Evolutionary conservation across 2,888 invertebrate genomes (phyloP), one percentile per base, ranked within the genome.

Genomic region (Ethmia dodecea): DNA sequence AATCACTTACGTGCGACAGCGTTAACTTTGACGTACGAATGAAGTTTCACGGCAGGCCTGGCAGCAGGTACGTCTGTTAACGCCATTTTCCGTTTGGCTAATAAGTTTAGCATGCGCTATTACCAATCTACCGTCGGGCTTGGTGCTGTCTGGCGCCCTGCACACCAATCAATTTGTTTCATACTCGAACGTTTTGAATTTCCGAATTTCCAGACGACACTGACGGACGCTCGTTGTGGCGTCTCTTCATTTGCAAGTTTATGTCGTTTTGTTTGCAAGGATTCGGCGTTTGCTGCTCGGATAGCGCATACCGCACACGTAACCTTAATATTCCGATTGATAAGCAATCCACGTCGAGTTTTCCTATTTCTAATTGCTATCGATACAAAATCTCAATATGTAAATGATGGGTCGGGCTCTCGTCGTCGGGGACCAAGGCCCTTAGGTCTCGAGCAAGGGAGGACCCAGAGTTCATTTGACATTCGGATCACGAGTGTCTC

Each of bases 91-190:
- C 83, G 79, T 79, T 80, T 74, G 71, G 69, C 73, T 86, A 84
- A 86, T 86, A 80, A 83, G 84, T 80, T 86, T 86, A 84, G 79
- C 81, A 78, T 78, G 70, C 74, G 66, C 79, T 83, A 86, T 84
- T 84, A 84, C 78, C 84, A 86, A 84, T 86, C 78, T 73, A 63
- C 70, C 65, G 74, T 65, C 65, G 70, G 67, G 74, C 64, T 70
- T 61, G 73, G 60, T 64, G 72, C 63, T 65, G 55, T 57, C 54
- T 62, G 68, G 67, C 63, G 68, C 66, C 70, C 65, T 64, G 72
- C 71, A 63, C 62, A 42, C 44, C 84, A 83, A 86, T 86, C 81
- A 84, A 84, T 83, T 80, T 75, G 78, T 74, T 79, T 75, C 70
- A 74, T 69, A 69, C 78, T 72, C 67, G 76, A 70, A 73, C 75